Evolutionary conservation across 2,113 vertebrate genomes (phyloP), one percentile per base, ranked within the genome.

Genomic region (Apteryx mantelli): DNA sequence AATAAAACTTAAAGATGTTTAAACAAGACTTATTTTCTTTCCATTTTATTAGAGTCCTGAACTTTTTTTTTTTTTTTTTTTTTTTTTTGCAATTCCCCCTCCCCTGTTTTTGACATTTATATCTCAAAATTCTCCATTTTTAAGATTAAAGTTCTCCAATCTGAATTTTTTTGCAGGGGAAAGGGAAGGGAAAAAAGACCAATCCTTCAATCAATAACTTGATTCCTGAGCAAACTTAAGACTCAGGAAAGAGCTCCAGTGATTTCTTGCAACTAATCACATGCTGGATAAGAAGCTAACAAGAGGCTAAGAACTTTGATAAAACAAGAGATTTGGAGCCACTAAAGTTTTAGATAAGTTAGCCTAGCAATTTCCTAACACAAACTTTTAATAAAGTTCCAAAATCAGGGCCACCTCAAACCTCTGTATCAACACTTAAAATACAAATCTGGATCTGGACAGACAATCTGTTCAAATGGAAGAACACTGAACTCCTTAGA

Each of bases 361-460:
- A 81, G 53, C 61, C 30, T 18, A 89, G 50, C 28, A 66, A 48
- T n/a, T 11, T 60, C 55, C 17, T 74, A 60, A 63, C 56, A 34
- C 48, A 74, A 94, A 32, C 34, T 42, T 25, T 7, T 61, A 46
- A 46, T 0, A 1, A 69, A 44, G 15, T 53, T 90, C 58, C 70
- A 89, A 22, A n/a, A 77, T 13, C 25, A 73, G n/a, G 53, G 44
- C 48, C 55, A 24, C 42, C 50, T 20, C n/a, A 25, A 86, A 56
- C 34, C 82, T 30, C 56, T 44, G n/a, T 42, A 42, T 48, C 38
- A 60, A 78, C 7, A 76, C 16, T 30, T n/a, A 61, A 18, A 91
- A 60, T 16, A 10, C 0, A 0, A 81, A 66, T 1, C 2, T 42
- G 75, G 52, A 21, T 71, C 48, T 1, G 0, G 58, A 56, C 30